Evolutionary conservation across 2,113 vertebrate genomes (phyloP).

Genomic region (Tricholaema leucomelas): DNA sequence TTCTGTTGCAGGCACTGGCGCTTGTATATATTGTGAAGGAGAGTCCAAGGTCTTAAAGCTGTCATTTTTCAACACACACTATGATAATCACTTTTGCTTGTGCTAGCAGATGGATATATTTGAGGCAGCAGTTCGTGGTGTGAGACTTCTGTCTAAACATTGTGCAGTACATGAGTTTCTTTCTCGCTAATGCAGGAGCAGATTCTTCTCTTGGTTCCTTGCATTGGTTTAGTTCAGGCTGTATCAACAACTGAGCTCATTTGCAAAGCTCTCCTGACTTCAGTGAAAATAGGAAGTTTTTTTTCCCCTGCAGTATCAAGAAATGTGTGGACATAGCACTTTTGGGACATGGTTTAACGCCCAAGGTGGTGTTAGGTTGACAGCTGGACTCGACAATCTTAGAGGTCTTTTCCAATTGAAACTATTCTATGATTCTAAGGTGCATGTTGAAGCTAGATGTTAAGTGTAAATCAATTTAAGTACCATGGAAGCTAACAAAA

Average conservation of each 20-base stretch:
- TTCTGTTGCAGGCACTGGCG: slow-evolving; percentile 26
- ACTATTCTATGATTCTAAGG: too few relatives aligned
- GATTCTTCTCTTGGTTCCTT: neutral
- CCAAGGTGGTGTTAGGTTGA: too few relatives aligned
- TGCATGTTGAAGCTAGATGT: neutral
- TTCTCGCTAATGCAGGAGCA: neutral
- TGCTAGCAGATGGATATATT: neutral
- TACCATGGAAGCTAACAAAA: neutral
- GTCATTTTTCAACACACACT: neutral
- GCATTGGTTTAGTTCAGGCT: neutral
- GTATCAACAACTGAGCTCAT: neutral
- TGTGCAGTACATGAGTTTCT: neutral
- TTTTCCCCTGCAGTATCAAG: neutral
- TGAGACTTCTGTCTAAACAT: neutral
- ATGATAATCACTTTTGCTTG: neutral
- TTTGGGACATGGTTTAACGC: too few relatives aligned
- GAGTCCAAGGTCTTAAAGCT: slow-evolving; percentile 34
- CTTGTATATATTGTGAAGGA: neutral
- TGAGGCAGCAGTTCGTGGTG: neutral
- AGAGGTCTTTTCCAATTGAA: too few relatives aligned
- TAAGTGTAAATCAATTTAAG: neutral
- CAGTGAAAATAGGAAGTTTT: neutral
- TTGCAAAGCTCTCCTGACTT: neutral
- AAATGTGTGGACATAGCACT: neutral
- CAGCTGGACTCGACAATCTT: too few relatives aligned